phyloP scores from a whole-genome alignment of 2,113 vertebrate genomes.

The Zosterops lateralis region DNA sequence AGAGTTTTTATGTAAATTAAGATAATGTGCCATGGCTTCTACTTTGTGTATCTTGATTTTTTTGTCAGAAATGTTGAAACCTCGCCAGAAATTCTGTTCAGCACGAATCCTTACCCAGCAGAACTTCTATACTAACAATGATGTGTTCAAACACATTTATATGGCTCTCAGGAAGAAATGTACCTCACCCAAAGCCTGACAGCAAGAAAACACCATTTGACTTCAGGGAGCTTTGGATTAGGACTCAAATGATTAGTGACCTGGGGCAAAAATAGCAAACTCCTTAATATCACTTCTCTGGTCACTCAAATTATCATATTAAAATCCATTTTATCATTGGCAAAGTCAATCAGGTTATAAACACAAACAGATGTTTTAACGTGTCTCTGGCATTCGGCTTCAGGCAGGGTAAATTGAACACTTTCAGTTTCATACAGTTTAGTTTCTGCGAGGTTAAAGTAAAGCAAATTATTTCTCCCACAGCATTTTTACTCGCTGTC shows the following conservation, averaged over 20 bases:
- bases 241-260: neutral
- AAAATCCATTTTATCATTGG: slow-evolving; percentile 60
- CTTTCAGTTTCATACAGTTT: slow-evolving; percentile 32
- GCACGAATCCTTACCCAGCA: neutral
- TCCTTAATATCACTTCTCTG: slow-evolving; percentile 42
- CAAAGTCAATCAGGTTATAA: slow-evolving; percentile 29
- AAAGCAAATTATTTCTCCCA: slow-evolving; percentile 53
- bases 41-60: neutral
- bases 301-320: slow-evolving; percentile 45
- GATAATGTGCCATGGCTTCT: neutral
- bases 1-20: neutral
- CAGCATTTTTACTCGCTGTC: slow-evolving; percentile 9
- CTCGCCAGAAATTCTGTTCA: neutral
- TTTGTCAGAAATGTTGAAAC: neutral
- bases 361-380: slow-evolving; percentile 54
- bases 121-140: neutral
- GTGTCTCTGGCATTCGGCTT: slow-evolving; percentile 40
- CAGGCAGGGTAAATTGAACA: slow-evolving; percentile 15
- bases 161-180: neutral
- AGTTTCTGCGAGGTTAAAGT: slow-evolving; percentile 39
- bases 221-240: slow-evolving; percentile 10
- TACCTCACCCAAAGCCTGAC: neutral
- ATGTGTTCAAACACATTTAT: neutral
- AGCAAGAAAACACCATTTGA: neutral
- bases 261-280: neutral